These are phyloP conservation scores for Macheiramphus alcinus DNA, from an alignment of 2,113 vertebrate genomes.

Conservation along the genomic window DNA sequence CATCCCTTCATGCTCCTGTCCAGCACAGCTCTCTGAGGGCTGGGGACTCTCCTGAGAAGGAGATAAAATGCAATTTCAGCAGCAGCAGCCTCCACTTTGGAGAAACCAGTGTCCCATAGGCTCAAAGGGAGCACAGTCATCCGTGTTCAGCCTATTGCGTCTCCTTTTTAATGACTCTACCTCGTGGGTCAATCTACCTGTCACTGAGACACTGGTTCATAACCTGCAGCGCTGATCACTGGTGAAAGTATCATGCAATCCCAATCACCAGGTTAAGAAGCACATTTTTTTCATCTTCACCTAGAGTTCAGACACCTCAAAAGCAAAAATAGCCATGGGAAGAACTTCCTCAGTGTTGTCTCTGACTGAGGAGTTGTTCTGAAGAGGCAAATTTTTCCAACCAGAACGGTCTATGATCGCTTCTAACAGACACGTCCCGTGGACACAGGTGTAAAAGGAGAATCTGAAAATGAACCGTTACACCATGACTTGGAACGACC, in stretches of 20 bases:
- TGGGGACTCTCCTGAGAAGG: neutral
- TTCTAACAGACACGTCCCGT: accelerated
- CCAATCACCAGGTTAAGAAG: neutral
- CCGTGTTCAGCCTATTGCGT: accelerated
- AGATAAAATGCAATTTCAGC: neutral
- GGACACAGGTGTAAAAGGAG: neutral
- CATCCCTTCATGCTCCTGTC: neutral
- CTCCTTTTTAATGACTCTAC: neutral
- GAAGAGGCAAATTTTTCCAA: neutral
- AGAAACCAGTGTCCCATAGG: neutral
- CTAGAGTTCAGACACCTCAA: neutral
- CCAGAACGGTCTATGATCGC: accelerated
- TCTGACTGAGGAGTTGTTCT: neutral
- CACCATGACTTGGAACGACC: neutral
- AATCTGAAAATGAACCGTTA: neutral
- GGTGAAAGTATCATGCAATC: neutral
- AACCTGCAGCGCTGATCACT: neutral
- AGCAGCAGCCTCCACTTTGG: neutral
- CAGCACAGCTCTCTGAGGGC: neutral
- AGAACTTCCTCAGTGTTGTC: neutral
- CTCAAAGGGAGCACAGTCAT: neutral
- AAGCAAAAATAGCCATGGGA: neutral
- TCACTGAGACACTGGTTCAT: neutral
- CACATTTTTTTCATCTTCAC: neutral
- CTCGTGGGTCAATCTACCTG: neutral